A percentile compares a stretch with the other conserved stretches of the same genome.
These are phyloP conservation scores for Ridgeia piscesae DNA, from an alignment of 1,140 invertebrate species.

Conservation along the genomic window DNA sequence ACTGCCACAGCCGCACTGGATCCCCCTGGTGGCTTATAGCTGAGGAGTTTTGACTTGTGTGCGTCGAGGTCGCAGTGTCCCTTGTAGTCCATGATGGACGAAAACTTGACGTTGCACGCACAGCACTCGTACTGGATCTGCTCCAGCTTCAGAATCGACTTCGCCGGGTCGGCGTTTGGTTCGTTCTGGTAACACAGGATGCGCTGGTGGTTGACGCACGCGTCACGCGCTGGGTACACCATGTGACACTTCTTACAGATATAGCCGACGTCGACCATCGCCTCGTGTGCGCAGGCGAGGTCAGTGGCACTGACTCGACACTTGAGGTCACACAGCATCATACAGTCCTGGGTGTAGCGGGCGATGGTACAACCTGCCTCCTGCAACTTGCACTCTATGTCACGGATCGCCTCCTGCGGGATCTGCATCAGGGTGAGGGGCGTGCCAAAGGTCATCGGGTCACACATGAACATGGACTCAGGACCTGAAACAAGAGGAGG, in stretches of 20 bases:
- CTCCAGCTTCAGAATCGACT: conserved; percentile 56
- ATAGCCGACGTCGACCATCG: conserved; percentile 77
- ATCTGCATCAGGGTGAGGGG: conserved; percentile 62
- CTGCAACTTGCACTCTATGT: conserved; percentile 57
- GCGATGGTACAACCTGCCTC: conserved; percentile 56
- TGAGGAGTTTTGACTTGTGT: background rate
- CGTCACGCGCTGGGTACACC: conserved; percentile 75
- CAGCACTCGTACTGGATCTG: conserved; percentile 71
- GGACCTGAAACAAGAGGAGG: conserved; percentile 37
- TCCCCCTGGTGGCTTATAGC: background rate
- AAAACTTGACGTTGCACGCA: conserved; percentile 58
- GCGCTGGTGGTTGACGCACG: conserved; percentile 72
- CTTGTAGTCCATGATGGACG: conserved; percentile 7
- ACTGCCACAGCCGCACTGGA: background rate
- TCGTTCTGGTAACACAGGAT: conserved; percentile 65
- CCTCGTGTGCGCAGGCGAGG: conserved; percentile 58
- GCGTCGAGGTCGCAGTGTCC: background rate
- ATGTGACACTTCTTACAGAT: conserved; percentile 84
- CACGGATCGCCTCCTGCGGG: conserved; percentile 58
- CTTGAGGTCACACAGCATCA: conserved; percentile 53
- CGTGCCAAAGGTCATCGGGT: conserved; percentile 59
- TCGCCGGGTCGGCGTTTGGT: conserved; percentile 57
- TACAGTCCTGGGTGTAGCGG: conserved; percentile 61
- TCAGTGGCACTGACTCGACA: conserved; percentile 44
- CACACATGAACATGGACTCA: conserved; percentile 52